These are phyloP conservation scores for Thalassaphorura encarpata DNA, from an alignment of 1,140 invertebrate species.

Conservation along the genomic window DNA sequence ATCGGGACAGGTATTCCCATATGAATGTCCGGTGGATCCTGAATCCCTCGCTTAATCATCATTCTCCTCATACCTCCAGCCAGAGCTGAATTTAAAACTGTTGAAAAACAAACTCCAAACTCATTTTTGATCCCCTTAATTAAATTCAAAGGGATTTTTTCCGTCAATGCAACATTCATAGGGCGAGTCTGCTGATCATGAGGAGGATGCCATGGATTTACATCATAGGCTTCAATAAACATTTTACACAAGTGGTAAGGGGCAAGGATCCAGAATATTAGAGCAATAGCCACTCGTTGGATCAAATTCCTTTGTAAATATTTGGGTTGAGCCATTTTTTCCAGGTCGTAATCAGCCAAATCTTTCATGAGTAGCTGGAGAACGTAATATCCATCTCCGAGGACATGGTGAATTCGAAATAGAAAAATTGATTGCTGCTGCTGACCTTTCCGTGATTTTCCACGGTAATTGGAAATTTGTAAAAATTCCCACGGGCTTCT, in stretches of 20 bases:
- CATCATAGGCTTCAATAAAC: conserved; percentile 10
- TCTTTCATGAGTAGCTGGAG: conserved; percentile 24
- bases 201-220: conserved; percentile 19
- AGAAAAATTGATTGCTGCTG: conserved; percentile 22
- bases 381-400: conserved; percentile 25
- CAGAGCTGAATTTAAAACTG: conserved; percentile 17
- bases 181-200: conserved; percentile 9
- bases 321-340: conserved; percentile 14
- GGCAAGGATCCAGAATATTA: conserved; percentile 17
- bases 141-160: conserved; percentile 8
- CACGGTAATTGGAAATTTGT: conserved; percentile 16
- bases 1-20: conserved; percentile 22
- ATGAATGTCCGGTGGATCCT: conserved; percentile 15
- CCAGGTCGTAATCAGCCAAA: conserved; percentile 13
- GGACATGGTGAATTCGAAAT: conserved; percentile 27
- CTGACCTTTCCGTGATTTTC: no score
- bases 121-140: conserved; percentile 26
- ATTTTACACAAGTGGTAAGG: conserved; percentile 23
- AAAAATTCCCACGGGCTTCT: conserved; percentile 27
- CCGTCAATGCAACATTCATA: conserved; percentile 16
- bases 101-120: conserved; percentile 21
- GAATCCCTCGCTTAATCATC: conserved; percentile 16
- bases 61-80: conserved; percentile 16
- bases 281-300: not conserved
- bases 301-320: conserved; percentile 1